Conservation (phyloP, 2,113 vertebrate genomes). For the Tringa solitaria region DNA sequence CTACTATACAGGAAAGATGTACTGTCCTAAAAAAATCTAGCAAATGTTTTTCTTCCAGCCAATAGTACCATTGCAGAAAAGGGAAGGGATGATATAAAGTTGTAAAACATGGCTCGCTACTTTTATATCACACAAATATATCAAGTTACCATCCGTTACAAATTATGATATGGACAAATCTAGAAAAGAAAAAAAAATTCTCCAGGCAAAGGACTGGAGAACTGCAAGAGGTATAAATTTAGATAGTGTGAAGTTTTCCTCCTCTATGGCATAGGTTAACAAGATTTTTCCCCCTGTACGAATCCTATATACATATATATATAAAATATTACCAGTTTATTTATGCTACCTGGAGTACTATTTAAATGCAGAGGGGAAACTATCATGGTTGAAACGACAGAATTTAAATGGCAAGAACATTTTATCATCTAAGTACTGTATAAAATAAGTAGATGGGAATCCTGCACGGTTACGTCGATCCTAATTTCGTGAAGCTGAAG, state of each 20-base stretch:
- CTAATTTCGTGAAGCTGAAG: constrained; percentile 52
- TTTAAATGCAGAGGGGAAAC: constrained; percentile 66
- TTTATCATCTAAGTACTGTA: constrained; percentile 42
- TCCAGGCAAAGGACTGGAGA: constrained; percentile 69
- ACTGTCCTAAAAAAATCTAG: constrained; percentile 69
- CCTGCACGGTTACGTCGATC: constrained; percentile 30
- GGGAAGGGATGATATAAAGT: constrained; percentile 76
- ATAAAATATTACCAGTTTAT: constrained; percentile 69
- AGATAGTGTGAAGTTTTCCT: constrained; percentile 72
- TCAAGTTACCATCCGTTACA: constrained; percentile 72
- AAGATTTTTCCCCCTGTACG: constrained; percentile 68
- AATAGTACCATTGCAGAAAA: constrained; percentile 83
- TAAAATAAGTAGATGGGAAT: constrained; percentile 47
- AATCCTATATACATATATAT: constrained; percentile 81
- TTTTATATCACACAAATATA: constrained; percentile 88
- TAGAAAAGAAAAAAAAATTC: constrained; percentile 63
- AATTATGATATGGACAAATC: constrained; percentile 74
- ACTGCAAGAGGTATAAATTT: constrained; percentile 70
- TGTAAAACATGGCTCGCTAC: constrained; percentile 80
- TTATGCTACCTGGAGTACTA: constrained; percentile 64
- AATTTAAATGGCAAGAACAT: constrained; percentile 59
- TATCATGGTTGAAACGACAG: constrained; percentile 45
- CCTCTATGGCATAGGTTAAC: constrained; percentile 67
- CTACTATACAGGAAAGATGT: constrained; percentile 70
- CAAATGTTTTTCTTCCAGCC: constrained; percentile 73